Conservation (phyloP, 1,140 invertebrate genomes). For the Eriosoma lanigerum region DNA sequence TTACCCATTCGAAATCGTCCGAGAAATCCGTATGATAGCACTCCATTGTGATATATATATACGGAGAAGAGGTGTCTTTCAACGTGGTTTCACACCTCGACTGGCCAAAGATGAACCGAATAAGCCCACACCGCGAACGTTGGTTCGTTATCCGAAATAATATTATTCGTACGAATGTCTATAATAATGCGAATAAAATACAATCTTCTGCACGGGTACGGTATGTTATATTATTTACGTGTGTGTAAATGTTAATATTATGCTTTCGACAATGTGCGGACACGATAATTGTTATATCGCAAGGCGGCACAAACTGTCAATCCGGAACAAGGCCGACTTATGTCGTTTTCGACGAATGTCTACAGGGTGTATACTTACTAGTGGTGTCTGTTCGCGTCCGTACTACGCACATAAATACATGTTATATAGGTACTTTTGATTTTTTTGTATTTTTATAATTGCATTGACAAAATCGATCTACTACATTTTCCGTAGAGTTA, state of each 20-base stretch:
- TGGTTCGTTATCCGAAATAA: neutral
- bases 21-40: constrained; percentile 3
- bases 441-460: too few species aligned
- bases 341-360: constrained; percentile 13
- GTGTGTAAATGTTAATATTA: constrained; percentile 25
- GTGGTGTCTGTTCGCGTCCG: too few species aligned
- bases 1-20: neutral
- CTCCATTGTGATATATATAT: neutral
- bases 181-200: constrained; percentile 23
- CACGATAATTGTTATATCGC: constrained; percentile 35
- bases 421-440: too few species aligned
- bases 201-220: neutral
- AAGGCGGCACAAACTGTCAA: constrained; percentile 29
- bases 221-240: neutral
- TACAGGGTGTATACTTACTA: neutral
- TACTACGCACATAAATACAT: too few species aligned
- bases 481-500: constrained; percentile 5
- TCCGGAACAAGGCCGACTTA: constrained; percentile 42
- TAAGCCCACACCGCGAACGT: constrained; percentile 10
- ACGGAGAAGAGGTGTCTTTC: neutral
- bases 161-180: constrained; percentile 8
- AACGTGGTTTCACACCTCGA: neutral
- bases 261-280: constrained; percentile 47
- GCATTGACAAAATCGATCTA: constrained; percentile 17
- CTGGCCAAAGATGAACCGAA: constrained; percentile 10